Conservation (phyloP, 2,113 vertebrate species). For the Antidorcas marsupialis region DNA sequence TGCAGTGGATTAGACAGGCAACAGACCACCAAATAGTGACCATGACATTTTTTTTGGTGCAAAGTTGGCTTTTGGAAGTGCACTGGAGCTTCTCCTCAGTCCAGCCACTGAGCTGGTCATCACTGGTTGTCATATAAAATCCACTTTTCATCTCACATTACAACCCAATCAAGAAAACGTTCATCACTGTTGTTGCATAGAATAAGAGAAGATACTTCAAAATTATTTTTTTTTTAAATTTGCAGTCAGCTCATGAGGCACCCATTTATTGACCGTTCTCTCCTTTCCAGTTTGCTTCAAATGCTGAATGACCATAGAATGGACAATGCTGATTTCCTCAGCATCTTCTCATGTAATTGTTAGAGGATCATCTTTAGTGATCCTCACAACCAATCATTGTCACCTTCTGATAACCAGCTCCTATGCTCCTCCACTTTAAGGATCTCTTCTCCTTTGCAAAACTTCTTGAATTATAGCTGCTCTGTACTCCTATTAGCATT, state of each 20-base stretch:
- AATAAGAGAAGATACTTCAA: background rate
- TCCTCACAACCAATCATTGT: background rate
- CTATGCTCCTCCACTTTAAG: background rate
- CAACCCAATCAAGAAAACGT: background rate
- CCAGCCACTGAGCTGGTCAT: background rate
- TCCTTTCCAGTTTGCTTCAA: background rate
- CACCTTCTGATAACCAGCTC: background rate
- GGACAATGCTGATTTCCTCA: background rate
- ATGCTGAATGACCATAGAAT: background rate
- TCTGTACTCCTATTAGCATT: background rate
- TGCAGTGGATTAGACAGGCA: background rate
- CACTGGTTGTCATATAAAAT: background rate
- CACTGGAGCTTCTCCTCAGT: background rate
- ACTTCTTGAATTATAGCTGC: background rate
- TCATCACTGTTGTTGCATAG: background rate
- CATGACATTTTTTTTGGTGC: background rate
- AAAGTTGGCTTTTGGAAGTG: background rate
- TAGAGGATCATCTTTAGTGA: background rate
- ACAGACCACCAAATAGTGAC: background rate
- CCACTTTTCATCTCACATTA: background rate
- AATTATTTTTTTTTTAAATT: background rate
- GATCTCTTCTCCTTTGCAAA: background rate
- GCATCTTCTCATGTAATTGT: background rate
- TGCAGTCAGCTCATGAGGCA: background rate
- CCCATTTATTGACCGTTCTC: background rate